Conservation (phyloP, 2,113 vertebrate genomes). For the Takifugu bimaculatus region DNA sequence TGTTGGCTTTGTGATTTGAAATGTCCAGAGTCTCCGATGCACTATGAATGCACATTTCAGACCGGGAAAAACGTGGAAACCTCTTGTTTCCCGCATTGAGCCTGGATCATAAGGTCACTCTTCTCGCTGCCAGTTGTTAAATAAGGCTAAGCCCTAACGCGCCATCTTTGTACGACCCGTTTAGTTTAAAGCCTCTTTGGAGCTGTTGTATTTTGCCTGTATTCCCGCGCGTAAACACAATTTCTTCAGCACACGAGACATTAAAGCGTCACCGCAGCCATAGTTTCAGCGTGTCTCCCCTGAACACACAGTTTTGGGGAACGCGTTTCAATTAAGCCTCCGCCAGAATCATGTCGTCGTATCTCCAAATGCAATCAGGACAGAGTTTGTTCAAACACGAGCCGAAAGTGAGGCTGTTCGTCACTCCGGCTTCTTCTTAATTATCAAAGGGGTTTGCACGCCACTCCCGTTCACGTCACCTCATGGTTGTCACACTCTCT, state of each 20-base stretch:
- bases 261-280: constrained; percentile 3
- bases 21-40: constrained; percentile 36
- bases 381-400: constrained; percentile 37
- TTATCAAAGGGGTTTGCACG: constrained; percentile 32
- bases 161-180: not conserved
- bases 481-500: constrained; percentile 38
- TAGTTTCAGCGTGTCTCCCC: constrained; percentile 15
- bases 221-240: constrained; percentile 22
- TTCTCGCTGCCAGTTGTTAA: constrained; percentile 12
- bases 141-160: constrained; percentile 1
- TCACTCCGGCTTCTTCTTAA: constrained; percentile 28
- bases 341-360: constrained; percentile 22
- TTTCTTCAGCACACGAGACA: constrained; percentile 7
- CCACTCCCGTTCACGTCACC: constrained; percentile 18
- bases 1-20: constrained; percentile 47
- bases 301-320: constrained; percentile 8
- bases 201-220: constrained; percentile 19
- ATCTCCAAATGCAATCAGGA: constrained; percentile 39
- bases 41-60: constrained; percentile 14
- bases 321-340: constrained; percentile 44
- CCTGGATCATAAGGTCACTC: not conserved
- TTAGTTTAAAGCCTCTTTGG: not conserved
- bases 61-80: constrained; percentile 43
- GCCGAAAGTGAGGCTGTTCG: constrained; percentile 12
- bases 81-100: constrained; percentile 33